Conservation (phyloP, 2,888 invertebrate genomes). For the Eupithecia insigniata region DNA sequence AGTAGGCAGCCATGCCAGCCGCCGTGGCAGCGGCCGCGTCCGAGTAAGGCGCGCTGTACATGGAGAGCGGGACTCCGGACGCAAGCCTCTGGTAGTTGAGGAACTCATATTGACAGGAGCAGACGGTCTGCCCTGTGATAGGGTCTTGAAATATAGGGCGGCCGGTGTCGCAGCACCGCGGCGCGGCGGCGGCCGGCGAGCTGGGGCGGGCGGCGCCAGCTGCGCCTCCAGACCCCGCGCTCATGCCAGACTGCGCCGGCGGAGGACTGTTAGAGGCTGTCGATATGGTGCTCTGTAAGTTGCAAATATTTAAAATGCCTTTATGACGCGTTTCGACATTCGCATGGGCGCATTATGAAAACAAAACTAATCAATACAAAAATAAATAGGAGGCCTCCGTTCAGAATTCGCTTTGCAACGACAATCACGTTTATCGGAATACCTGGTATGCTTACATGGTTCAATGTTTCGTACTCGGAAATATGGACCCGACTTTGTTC, state of each 20-base stretch:
- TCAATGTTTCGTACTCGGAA: constrained; percentile 3
- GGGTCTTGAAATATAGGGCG: constrained; percentile 95
- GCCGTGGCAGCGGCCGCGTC: constrained; percentile 87
- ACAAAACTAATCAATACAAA: constrained; percentile 33
- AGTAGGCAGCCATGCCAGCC: constrained; percentile 93
- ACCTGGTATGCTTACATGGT: constrained; percentile 65
- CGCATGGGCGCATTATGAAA: constrained; percentile 59
- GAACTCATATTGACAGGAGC: constrained; percentile 95
- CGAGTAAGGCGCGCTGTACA: constrained; percentile 92
- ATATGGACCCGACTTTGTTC: constrained; percentile 10
- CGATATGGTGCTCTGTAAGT: constrained; percentile 87
- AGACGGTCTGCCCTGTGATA: constrained; percentile 93
- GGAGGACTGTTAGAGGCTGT: constrained; percentile 89
- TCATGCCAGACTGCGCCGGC: constrained; percentile 84
- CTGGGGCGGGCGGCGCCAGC: constrained; percentile 79
- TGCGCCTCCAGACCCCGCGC: constrained; percentile 82
- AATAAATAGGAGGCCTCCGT: constrained; percentile 71
- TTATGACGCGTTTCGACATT: constrained; percentile 81
- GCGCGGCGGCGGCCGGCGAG: constrained; percentile 81
- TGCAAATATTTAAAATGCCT: constrained; percentile 83
- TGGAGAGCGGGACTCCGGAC: constrained; percentile 89
- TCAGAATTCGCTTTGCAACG: constrained; percentile 71
- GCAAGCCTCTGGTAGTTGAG: constrained; percentile 93
- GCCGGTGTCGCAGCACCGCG: constrained; percentile 95
- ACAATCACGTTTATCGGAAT: constrained; percentile 43